phyloP scores from a whole-genome alignment of 2,888 invertebrate species.

The Eucera pruinosa region DNA sequence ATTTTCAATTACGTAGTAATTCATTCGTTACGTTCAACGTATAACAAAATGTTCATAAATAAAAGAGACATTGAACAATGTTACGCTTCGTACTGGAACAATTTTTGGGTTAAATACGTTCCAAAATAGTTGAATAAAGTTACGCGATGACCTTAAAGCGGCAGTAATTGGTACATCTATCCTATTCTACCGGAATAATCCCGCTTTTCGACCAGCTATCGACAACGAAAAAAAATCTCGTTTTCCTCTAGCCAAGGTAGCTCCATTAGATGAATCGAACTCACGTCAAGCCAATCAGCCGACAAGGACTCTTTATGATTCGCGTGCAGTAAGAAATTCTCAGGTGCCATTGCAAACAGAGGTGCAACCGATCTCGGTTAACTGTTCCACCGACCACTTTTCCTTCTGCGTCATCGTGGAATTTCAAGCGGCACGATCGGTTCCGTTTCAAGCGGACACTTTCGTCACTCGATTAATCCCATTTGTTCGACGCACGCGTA shows the following conservation, averaged over 20 bases:
- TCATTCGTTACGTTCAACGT: too few relatives aligned
- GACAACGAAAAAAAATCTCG: slow-evolving; percentile 10
- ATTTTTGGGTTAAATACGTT: too few relatives aligned
- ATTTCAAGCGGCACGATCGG: slow-evolving; percentile 65
- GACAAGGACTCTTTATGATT: slow-evolving; percentile 40
- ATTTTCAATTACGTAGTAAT: too few relatives aligned
- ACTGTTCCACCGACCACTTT: slow-evolving; percentile 64
- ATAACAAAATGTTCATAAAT: too few relatives aligned
- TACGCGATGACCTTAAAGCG: too few relatives aligned
- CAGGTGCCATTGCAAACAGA: slow-evolving; percentile 54
- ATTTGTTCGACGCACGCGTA: slow-evolving; percentile 69
- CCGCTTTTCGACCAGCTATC: slow-evolving; percentile 1
- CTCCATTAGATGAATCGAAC: slow-evolving; percentile 53
- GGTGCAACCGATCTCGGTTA: slow-evolving; percentile 39
- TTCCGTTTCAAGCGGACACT: slow-evolving; percentile 71
- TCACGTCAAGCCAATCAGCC: slow-evolving; percentile 34
- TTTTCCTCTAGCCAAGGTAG: slow-evolving; percentile 41
- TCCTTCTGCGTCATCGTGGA: slow-evolving; percentile 72
- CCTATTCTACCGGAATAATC: too few relatives aligned
- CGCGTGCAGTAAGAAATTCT: slow-evolving; percentile 60
- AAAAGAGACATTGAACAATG: too few relatives aligned
- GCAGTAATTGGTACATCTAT: too few relatives aligned
- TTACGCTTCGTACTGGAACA: too few relatives aligned
- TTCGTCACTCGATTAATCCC: slow-evolving; percentile 75
- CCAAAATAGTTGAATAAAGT: too few relatives aligned